These are phyloP conservation scores for Octonoba sinensis DNA, from an alignment of 2,888 invertebrate species.

Conservation along the genomic window DNA sequence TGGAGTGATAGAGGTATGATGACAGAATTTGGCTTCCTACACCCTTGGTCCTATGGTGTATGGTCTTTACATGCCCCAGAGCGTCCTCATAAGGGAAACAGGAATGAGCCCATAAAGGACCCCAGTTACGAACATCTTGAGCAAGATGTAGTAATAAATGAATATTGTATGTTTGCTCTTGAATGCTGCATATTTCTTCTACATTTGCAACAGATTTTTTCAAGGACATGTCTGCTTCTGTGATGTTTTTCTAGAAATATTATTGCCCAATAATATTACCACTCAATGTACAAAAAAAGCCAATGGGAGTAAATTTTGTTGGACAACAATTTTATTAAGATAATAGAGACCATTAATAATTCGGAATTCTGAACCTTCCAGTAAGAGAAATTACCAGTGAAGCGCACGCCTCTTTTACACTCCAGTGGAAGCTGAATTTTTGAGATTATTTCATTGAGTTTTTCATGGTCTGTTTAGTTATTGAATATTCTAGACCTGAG, in stretches of 20 bases:
- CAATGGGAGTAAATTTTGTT: no score
- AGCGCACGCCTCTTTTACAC: background rate
- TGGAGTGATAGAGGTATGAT: no score
- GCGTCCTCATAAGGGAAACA: slow-evolving; percentile 13
- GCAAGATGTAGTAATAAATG: slow-evolving; percentile 17
- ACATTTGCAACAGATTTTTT: no score
- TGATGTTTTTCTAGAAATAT: no score
- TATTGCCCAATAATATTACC: background rate
- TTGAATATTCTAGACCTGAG: background rate
- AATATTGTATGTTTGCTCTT: slow-evolving; percentile 5
- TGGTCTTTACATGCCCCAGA: background rate
- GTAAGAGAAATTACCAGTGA: no score
- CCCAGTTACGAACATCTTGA: slow-evolving; percentile 5
- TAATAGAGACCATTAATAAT: no score
- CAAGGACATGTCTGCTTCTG: no score
- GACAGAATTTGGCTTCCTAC: no score
- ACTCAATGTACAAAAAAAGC: no score
- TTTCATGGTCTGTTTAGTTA: no score
- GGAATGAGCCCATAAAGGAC: slow-evolving; percentile 9
- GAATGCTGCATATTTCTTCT: no score
- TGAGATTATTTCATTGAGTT: background rate
- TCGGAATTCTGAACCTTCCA: background rate
- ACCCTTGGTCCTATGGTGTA: background rate
- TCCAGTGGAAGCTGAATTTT: background rate
- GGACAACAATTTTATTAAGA: no score